Evolutionary conservation across 2,888 invertebrate species (phyloP).

Genomic region (Helleia helle): DNA sequence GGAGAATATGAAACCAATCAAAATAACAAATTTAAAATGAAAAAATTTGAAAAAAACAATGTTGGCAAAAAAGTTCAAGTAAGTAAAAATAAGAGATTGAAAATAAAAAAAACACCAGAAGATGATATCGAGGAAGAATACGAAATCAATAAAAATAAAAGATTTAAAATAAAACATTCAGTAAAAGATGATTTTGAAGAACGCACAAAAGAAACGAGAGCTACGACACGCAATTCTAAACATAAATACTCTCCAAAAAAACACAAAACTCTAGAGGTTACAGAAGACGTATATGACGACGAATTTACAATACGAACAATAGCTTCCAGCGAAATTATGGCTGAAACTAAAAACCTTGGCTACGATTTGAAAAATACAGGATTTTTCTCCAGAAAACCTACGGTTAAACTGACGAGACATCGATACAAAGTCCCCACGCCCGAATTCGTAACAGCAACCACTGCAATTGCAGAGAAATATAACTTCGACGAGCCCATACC

Average conservation of each 20-base stretch:
- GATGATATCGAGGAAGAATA: too few relatives aligned
- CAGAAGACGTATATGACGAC: not conserved
- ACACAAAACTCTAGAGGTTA: not conserved
- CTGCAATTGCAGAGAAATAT: constrained; percentile 39
- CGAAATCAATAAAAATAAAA: not conserved
- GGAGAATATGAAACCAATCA: too few relatives aligned
- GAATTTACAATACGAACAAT: not conserved
- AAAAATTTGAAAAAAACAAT: too few relatives aligned
- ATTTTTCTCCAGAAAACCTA: constrained; percentile 15
- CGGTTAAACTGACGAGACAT: constrained; percentile 34
- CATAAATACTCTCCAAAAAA: too few relatives aligned
- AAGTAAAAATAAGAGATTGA: not conserved
- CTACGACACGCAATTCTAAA: not conserved
- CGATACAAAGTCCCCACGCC: constrained; percentile 36
- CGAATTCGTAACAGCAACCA: constrained; percentile 35
- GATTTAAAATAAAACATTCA: not conserved
- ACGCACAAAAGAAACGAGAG: not conserved
- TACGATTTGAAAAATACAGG: not conserved
- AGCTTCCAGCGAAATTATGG: not conserved
- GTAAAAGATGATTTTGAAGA: not conserved
- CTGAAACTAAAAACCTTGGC: not conserved
- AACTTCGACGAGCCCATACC: constrained; percentile 50
- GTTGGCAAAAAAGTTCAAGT: not conserved
- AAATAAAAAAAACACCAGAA: too few relatives aligned
- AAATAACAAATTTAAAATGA: too few relatives aligned